phyloP scores from a whole-genome alignment of 64 coral and sea anemone genomes.

The Orbicella faveolata region DNA sequence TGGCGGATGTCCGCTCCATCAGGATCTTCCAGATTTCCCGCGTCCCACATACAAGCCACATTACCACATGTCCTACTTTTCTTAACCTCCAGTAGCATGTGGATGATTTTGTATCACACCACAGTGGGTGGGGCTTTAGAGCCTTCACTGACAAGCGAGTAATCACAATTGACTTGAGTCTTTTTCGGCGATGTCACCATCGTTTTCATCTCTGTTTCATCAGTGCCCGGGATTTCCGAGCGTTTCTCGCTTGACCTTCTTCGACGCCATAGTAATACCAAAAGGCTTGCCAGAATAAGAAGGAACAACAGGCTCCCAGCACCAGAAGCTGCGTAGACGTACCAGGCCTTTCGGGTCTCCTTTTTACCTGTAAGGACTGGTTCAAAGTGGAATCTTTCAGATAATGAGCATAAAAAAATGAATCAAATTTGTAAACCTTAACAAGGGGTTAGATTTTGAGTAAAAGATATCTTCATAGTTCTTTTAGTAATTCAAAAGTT shows the following conservation, averaged over 20 bases:
- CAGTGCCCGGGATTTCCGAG: not conserved
- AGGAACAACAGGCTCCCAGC: not conserved
- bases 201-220: not conserved
- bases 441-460: no score
- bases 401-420: no score
- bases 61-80: not conserved
- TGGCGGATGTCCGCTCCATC: no score
- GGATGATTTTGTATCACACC: not conserved
- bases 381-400: no score
- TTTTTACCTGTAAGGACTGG: slow-evolving; percentile 1
- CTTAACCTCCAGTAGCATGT: not conserved
- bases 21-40: no score
- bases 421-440: no score
- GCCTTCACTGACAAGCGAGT: not conserved
- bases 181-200: not conserved
- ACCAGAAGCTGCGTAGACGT: not conserved
- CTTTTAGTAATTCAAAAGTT: no score
- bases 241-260: not conserved
- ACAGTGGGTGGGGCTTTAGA: not conserved
- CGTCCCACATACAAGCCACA: no score
- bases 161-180: slow-evolving; percentile 5
- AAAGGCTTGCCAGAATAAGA: not conserved
- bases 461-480: no score
- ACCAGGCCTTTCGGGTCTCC: not conserved
- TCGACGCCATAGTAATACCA: slow-evolving; percentile 4